Conservation (phyloP, 1,140 invertebrate genomes). For the Cardiocondyla obscurior region DNA sequence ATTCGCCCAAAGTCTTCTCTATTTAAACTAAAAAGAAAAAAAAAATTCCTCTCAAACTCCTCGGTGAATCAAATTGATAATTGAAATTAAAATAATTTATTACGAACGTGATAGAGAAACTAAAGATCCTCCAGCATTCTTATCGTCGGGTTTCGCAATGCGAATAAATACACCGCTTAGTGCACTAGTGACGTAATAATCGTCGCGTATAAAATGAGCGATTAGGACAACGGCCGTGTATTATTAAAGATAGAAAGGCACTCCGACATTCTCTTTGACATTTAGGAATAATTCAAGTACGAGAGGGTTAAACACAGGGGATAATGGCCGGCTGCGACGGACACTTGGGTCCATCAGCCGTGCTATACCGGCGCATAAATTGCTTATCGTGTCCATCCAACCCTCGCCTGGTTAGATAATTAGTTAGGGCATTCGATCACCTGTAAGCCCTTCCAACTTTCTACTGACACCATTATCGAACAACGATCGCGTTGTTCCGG, state of each 20-base stretch:
- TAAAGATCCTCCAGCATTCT: no score
- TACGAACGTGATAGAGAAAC: no score
- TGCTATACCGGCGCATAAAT: slow-evolving; percentile 35
- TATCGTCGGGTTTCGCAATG: no score
- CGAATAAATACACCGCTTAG: no score
- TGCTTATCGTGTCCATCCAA: slow-evolving; percentile 39
- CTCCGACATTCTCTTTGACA: slow-evolving; percentile 24
- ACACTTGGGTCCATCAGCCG: slow-evolving; percentile 47
- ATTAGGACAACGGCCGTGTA: background rate
- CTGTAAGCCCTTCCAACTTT: slow-evolving; percentile 38
- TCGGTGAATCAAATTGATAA: no score
- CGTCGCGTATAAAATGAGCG: background rate
- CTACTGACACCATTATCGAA: slow-evolving; percentile 46
- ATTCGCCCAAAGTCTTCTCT: no score
- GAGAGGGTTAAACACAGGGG: slow-evolving; percentile 19
- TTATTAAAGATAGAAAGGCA: background rate
- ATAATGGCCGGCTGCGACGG: slow-evolving; percentile 38
- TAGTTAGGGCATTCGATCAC: slow-evolving; percentile 36
- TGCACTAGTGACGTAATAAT: no score
- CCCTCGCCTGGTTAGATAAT: slow-evolving; percentile 42
- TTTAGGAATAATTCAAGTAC: slow-evolving; percentile 24
- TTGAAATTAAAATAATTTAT: no score
- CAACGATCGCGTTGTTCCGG: slow-evolving; percentile 34
- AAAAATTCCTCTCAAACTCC: no score
- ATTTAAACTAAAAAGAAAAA: no score